phyloP scores from a whole-genome alignment of 2,888 invertebrate genomes.

The Stenoptilia bipunctidactyla region DNA sequence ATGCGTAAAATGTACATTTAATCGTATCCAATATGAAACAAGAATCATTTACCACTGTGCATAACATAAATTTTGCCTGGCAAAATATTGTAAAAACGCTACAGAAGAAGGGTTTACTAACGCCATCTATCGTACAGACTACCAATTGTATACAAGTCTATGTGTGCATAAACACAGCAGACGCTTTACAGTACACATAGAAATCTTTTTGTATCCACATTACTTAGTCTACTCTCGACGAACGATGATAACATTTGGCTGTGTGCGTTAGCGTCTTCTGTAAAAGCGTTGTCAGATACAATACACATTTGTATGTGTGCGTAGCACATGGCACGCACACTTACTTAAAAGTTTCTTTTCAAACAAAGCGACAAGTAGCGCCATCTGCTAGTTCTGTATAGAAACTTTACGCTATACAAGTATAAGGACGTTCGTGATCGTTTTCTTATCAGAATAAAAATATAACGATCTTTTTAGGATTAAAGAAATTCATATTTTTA shows the following conservation, averaged over 20 bases:
- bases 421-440: slow-evolving; percentile 26
- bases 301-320: slow-evolving; percentile 20
- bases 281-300: slow-evolving; percentile 19
- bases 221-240: too few relatives aligned
- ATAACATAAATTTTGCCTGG: not conserved
- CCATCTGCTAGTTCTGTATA: slow-evolving; percentile 37
- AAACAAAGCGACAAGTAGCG: slow-evolving; percentile 37
- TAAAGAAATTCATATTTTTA: too few relatives aligned
- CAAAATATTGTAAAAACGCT: not conserved
- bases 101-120: slow-evolving; percentile 6
- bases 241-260: slow-evolving; percentile 8
- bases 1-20: not conserved
- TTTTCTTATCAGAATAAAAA: too few relatives aligned
- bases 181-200: slow-evolving; percentile 10
- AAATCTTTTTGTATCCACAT: slow-evolving; percentile 14
- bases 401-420: slow-evolving; percentile 26
- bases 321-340: slow-evolving; percentile 23
- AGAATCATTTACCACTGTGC: not conserved
- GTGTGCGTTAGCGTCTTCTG: slow-evolving; percentile 24
- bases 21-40: not conserved
- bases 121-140: slow-evolving; percentile 44
- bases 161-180: slow-evolving; percentile 15
- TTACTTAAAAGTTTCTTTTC: slow-evolving; percentile 35
- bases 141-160: slow-evolving; percentile 16
- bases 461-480: too few relatives aligned